Evolutionary conservation across 2,113 vertebrate genomes (phyloP), one percentile per base, ranked within the genome.

Genomic region (Alethe castanea): DNA sequence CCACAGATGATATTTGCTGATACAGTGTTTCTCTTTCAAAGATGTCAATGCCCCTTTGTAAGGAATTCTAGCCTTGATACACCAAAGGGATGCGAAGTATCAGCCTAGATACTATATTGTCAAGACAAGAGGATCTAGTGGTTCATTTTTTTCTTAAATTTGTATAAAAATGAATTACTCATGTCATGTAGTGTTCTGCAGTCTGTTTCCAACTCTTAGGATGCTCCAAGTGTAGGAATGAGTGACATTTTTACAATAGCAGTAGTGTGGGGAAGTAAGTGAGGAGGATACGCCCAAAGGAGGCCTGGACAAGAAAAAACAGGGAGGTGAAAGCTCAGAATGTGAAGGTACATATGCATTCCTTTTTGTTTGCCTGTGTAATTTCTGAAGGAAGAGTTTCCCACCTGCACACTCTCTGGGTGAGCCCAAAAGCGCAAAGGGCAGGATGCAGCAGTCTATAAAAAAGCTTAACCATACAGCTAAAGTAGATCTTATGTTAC

Each of bases 191-290:
- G 40, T 35, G 9, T 81, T 82, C 40, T 76, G 44, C 20, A 67
- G 44, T 40, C 9, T 6, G 81, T 79, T 82, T 54, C 66, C 20
- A 88, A 29, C 11, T 56, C 13, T 67, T 52, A 44, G 17, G 19
- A 18, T 48, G 19, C 12, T 72, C 71, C 22, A 60, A 61, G 25
- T 69, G 25, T 18, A 61, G 36, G 16, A 56, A 72, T 23, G 18
- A 0, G 0, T 53, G 36, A 73, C 25, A 29, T 88, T 76, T 79
- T 53, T 35, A 25, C 12, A 77, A 47, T 0, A 67, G 42, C 14
- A 52, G 23, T 14, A 74, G 23, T 0, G 0, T 26, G 5, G 8
- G 19, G 11, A 73, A 62, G 11, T 42, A 82, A 86, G 57, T 24
- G 19, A 77, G 42, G 5, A 73, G 8, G 26, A 50, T 35, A 52